Percentiles rank a stretch among this genome's conserved stretches.
phyloP scores from a whole-genome alignment of 2,113 vertebrate genomes.

The Clinocottus analis region DNA sequence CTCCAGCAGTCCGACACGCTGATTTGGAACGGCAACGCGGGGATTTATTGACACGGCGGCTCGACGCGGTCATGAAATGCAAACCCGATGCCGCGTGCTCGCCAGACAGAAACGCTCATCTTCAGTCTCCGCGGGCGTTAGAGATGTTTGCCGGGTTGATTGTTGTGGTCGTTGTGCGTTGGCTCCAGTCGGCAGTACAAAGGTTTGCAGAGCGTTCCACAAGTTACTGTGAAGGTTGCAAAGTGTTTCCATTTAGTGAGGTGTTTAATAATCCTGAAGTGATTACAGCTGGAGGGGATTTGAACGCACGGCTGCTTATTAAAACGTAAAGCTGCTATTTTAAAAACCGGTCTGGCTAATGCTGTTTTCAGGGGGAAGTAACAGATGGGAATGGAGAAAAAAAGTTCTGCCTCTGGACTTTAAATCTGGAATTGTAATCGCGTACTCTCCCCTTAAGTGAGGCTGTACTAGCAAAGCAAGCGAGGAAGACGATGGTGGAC shows the following conservation, averaged over 20 bases:
- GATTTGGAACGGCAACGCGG: conserved; percentile 53
- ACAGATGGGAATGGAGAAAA: not conserved
- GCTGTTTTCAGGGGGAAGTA: conserved; percentile 2
- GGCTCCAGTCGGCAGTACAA: not conserved
- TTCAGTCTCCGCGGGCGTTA: not conserved
- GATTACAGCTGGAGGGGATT: conserved; percentile 44
- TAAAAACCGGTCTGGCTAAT: not conserved
- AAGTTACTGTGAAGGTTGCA: conserved; percentile 24
- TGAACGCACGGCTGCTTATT: conserved; percentile 39
- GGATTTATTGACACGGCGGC: conserved; percentile 62
- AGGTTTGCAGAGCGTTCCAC: conserved; percentile 1
- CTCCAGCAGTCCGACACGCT: conserved; percentile 54
- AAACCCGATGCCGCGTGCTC: not conserved
- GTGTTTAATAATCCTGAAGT: conserved; percentile 45
- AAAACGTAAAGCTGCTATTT: conserved; percentile 31
- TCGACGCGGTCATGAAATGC: conserved; percentile 35
- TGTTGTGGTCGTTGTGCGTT: not conserved
- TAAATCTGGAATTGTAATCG: not conserved
- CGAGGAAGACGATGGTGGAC: not conserved
- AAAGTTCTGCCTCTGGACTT: not conserved
- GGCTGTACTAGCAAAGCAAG: not conserved
- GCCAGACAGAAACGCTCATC: not conserved
- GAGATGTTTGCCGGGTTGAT: not conserved
- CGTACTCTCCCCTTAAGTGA: not conserved
- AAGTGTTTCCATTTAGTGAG: conserved; percentile 26